phyloP scores from a whole-genome alignment of 2,113 vertebrate species.

The Neogale vison region DNA sequence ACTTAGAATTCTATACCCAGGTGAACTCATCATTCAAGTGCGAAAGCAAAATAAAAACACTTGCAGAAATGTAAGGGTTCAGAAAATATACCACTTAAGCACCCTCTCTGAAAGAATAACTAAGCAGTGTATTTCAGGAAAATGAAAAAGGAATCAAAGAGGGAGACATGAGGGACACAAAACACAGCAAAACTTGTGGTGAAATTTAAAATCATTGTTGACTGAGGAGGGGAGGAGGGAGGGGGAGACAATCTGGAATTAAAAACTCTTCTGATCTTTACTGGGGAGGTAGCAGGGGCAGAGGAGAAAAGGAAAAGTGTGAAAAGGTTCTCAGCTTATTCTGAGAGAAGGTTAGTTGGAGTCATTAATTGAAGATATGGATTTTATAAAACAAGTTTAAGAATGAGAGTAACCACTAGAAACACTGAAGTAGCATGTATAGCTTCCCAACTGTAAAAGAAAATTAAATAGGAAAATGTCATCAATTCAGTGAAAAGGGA shows the following conservation, averaged over 20 bases:
- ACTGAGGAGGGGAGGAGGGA: not conserved
- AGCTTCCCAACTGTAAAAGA: not conserved
- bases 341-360: not conserved
- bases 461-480: not conserved
- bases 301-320: not conserved
- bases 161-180: not conserved
- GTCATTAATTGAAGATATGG: not conserved
- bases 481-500: not conserved
- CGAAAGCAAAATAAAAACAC: conserved; percentile 51
- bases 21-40: conserved; percentile 29
- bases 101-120: conserved; percentile 13
- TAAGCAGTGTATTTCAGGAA: not conserved
- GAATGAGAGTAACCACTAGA: not conserved
- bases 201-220: not conserved
- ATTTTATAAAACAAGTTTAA: conserved; percentile 30
- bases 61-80: conserved; percentile 13
- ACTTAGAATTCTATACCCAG: conserved; percentile 7
- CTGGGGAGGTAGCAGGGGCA: not conserved
- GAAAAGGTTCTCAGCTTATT: not conserved
- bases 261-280: not conserved
- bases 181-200: not conserved
- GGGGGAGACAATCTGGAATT: not conserved
- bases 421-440: not conserved
- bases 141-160: conserved; percentile 15
- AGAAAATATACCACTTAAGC: conserved; percentile 14